Evolutionary conservation across 2,113 vertebrate species (phyloP), one percentile per base, ranked within the genome.

Genomic region (Picathartes gymnocephalus): DNA sequence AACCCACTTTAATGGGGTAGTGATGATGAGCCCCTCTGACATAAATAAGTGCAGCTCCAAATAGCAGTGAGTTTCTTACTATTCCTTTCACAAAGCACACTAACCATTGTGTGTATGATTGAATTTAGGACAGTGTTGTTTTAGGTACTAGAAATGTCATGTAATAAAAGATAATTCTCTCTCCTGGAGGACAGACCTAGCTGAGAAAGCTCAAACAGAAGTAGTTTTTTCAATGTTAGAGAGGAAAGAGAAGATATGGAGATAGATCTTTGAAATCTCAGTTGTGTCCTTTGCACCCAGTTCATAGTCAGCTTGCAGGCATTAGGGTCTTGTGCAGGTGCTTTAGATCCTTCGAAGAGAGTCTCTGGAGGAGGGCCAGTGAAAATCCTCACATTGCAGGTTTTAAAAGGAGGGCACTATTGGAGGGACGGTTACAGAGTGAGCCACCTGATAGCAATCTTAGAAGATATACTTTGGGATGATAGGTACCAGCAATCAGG

Each of bases 401-500:
- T 73, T 90, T 84, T 64, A 68, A 78, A 78, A 25, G 19, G 28
- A 91, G 15, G 31, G 13, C 37, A 71, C 44, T 58, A 35, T 21
- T 8, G 30, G 57, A 87, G 50, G 42, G 31, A 74, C 40, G 93
- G 72, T 77, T 94, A 66, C 15, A 53, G 56, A 83, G 47, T 78
- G 37, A 96, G 66, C 42, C 50, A 88, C 17, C 79, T 82, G 92
- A 94, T 72, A 90, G n/a, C 20, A 74, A 95, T 97, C 86, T 86
- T 33, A 40, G 35, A 66, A 95, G 88, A 95, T 48, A n/a, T 54
- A 61, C 81, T 95, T 93, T 91, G 72, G 77, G 80, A 66, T 93
- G 62, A 86, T 89, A 90, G 53, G 74, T 94, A 81, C 28, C 86
- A 90, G 65, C 48, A 95, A 79, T 93, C 86, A 64, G 64, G 53